Evolutionary conservation across 2,113 vertebrate genomes (phyloP).

Genomic region (Petroica traversi): DNA sequence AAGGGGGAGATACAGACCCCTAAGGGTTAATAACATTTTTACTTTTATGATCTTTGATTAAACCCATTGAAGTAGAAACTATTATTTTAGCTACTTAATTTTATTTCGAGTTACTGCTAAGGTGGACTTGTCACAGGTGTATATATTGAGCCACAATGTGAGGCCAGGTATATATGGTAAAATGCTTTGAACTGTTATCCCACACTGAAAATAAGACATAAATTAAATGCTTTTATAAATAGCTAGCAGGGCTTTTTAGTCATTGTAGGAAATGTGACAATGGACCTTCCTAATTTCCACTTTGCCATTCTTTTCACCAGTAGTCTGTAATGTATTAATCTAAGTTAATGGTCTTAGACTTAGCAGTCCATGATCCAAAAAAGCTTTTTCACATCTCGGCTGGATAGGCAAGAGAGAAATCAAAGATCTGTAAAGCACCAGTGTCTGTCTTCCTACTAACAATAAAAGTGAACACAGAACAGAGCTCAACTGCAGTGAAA

Average conservation of each 20-base stretch:
- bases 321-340: background rate
- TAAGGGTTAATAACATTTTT: background rate
- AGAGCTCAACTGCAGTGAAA: slow-evolving; percentile 39
- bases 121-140: background rate
- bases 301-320: background rate
- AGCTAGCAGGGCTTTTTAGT: background rate
- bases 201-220: background rate
- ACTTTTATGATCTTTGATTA: background rate
- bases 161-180: background rate
- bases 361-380: background rate
- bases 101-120: background rate
- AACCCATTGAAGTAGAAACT: background rate
- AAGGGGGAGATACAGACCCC: background rate
- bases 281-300: background rate
- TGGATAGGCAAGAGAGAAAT: background rate
- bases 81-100: background rate
- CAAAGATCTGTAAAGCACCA: background rate
- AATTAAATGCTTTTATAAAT: background rate
- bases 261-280: background rate
- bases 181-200: background rate
- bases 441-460: background rate
- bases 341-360: background rate
- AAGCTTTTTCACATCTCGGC: background rate
- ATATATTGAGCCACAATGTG: background rate
- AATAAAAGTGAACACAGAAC: slow-evolving; percentile 40